Conservation (phyloP, 2,113 vertebrate species). For the Apeltes quadracus region DNA sequence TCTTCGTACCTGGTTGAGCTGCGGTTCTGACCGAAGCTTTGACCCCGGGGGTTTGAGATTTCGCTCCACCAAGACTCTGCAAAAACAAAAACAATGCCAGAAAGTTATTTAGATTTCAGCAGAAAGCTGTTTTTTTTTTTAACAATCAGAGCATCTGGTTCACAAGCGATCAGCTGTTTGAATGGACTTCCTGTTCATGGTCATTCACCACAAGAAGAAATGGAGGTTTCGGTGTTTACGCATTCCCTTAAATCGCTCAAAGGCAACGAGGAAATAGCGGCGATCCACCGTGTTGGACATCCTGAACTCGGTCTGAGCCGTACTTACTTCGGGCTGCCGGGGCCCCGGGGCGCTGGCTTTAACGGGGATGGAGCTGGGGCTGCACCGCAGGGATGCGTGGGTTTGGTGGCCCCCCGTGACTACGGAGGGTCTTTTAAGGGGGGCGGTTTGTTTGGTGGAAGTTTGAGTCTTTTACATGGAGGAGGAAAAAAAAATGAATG, state of each 20-base stretch:
- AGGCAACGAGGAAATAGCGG: background rate
- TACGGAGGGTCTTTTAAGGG: conserved; percentile 79
- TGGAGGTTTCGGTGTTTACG: background rate
- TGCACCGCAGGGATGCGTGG: conserved; percentile 77
- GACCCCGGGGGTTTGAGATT: conserved; percentile 81
- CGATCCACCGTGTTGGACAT: background rate
- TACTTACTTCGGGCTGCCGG: conserved; percentile 86
- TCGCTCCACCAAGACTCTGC: conserved; percentile 78
- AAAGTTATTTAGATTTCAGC: background rate
- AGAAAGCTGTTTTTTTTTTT: background rate
- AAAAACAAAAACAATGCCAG: conserved; percentile 9
- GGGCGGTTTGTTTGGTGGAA: conserved; percentile 82
- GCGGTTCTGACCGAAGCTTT: conserved; percentile 86
- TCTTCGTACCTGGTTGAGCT: conserved; percentile 65
- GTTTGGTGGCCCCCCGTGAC: conserved; percentile 81
- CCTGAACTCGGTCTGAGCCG: conserved; percentile 13
- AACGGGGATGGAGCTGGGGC: conserved; percentile 78
- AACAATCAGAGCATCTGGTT: background rate
- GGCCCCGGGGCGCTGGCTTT: conserved; percentile 75
- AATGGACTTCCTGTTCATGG: background rate
- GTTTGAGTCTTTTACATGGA: conserved; percentile 85
- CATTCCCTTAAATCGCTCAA: background rate
- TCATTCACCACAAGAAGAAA: background rate
- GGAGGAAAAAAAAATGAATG: conserved; percentile 66
- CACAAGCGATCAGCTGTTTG: background rate